Base-by-base conservation (phyloP, 2,888 invertebrate species). In the Drosophila cognata region DNA sequence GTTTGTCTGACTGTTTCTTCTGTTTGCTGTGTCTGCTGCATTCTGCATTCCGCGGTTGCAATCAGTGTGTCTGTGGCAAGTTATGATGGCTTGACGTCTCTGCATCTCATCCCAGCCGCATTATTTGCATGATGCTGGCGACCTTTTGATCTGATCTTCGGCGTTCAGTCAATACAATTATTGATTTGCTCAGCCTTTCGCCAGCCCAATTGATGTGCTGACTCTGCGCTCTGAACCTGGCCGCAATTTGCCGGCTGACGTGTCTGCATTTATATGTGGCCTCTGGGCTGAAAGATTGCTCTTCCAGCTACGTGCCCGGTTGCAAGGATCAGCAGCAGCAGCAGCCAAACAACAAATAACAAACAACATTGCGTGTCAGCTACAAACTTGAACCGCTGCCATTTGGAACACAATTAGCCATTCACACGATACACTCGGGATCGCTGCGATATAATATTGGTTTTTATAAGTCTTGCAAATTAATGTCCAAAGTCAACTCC, bases 131-230 rank as follows among this genome's bases (percentile, higher is more conserved):
- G 79, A 75, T 72, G 69, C 29, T 57, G 43, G 78, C 90, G 91
- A 91, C 91, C 91, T 90, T 88, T 91, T 91, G 91, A 91, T 91
- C 91, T 82, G 90, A 56, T 56, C 79, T 78, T 83, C 77, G 77
- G 70, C 77, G 70, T 74, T 82, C 83, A 82, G 86, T 89, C 86
- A 84, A 88, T 88, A 84, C 88, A 79, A 82, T 89, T 86, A 89
- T 88, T 88, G 90, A 83, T 89, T 89, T 85, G 83, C 76, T 57
- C 72, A 61, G 82, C 74, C 80, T 84, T 74, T 78, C 79, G 82
- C 75, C 66, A 62, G 58, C 46, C 52, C 65, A 65, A 81, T 74
- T 75, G 75, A 72, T 69, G 81, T 62, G 64, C 68, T 59, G 79
- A 50, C 50, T 50, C 11, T 50, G 18, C 28, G 38, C 29, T 29